Evolutionary conservation across 2,113 vertebrate species (phyloP).

Genomic region (Oreochromis niloticus): DNA sequence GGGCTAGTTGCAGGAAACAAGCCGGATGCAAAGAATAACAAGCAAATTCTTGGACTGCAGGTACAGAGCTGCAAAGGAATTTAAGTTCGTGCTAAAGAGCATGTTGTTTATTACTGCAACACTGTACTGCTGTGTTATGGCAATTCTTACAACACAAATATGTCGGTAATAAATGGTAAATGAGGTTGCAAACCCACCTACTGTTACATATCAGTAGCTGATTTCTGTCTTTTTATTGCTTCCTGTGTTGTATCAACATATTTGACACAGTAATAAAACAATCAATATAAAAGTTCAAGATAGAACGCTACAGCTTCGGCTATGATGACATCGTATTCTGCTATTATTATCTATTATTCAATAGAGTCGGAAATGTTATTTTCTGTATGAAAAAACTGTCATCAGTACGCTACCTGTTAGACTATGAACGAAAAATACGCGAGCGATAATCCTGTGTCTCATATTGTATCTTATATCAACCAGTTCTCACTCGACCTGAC

Average conservation of each 20-base stretch:
- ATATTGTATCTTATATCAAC: neutral
- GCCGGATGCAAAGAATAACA: neutral
- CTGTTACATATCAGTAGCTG: neutral
- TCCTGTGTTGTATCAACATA: neutral
- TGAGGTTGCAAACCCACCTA: neutral
- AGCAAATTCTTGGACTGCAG: neutral
- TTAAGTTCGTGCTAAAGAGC: neutral
- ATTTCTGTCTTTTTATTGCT: neutral
- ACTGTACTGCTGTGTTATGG: neutral
- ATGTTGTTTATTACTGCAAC: neutral
- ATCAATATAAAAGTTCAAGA: neutral
- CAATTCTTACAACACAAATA: neutral
- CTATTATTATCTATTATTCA: neutral
- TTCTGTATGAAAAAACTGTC: neutral
- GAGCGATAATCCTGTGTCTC: neutral
- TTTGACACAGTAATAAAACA: neutral
- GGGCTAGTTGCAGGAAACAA: neutral
- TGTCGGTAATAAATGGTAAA: neutral
- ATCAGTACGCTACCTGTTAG: neutral
- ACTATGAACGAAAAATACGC: neutral
- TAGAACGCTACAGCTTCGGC: neutral
- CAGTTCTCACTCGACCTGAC: neutral
- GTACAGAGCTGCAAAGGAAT: neutral
- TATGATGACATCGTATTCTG: neutral
- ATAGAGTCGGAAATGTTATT: neutral